phyloP scores from a whole-genome alignment of 1,140 invertebrate genomes.

The Drosophila sucinea region DNA sequence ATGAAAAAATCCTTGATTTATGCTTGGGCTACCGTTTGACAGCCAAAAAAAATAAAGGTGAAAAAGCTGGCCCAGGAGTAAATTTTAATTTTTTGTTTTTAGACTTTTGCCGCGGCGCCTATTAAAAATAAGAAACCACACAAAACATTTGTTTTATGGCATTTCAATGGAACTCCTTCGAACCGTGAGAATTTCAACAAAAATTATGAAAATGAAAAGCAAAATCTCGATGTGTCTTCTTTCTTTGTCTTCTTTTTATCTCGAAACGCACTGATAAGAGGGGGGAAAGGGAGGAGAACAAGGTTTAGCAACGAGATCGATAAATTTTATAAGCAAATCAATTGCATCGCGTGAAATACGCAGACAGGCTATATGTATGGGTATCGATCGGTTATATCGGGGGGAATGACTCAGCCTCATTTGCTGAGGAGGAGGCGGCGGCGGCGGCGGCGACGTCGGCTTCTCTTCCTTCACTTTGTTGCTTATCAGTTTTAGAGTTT shows the following conservation, averaged over 20 bases:
- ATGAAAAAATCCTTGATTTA: constrained; percentile 76
- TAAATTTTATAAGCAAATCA: constrained; percentile 81
- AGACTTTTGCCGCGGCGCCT: constrained; percentile 64
- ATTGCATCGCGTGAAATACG: constrained; percentile 81
- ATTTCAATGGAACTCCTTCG: constrained; percentile 72
- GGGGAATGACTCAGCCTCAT: constrained; percentile 45
- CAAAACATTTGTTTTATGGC: constrained; percentile 70
- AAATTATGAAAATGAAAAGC: constrained; percentile 74
- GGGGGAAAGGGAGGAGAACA: background rate
- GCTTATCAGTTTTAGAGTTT: constrained; percentile 67
- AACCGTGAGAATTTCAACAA: constrained; percentile 44
- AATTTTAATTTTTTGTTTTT: constrained; percentile 3
- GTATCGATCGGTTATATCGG: constrained; percentile 28
- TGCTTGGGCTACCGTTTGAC: constrained; percentile 78
- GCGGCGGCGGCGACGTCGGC: constrained; percentile 22
- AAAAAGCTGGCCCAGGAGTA: background rate
- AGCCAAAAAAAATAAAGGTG: constrained; percentile 44
- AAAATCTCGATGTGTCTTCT: constrained; percentile 46
- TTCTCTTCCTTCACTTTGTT: constrained; percentile 21
- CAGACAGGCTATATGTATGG: constrained; percentile 32
- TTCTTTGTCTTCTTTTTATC: constrained; percentile 51
- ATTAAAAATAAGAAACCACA: constrained; percentile 60
- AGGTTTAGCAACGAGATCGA: constrained; percentile 55
- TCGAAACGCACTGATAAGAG: constrained; percentile 50
- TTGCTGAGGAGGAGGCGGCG: constrained; percentile 20